Evolutionary conservation across 2,797 vertebrate species (phyloP).

Genomic region (Poliocrania exsul): DNA sequence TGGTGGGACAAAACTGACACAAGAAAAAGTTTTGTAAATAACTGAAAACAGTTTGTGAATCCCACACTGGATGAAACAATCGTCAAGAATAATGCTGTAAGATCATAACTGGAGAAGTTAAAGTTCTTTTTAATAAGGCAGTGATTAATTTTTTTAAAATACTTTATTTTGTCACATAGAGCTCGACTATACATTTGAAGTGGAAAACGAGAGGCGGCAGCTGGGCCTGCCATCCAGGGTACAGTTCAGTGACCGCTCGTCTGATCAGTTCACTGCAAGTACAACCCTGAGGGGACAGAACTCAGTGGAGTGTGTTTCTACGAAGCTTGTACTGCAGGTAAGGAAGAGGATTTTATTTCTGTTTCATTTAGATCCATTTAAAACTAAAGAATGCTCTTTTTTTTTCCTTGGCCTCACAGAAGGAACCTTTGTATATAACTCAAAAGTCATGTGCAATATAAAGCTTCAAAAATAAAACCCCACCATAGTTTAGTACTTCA

Average conservation of each 20-base stretch:
- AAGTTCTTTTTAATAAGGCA: background rate
- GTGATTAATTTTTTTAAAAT: background rate
- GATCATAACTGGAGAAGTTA: background rate
- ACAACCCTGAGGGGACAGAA: constrained; percentile 84
- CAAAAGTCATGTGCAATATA: background rate
- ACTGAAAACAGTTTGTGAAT: background rate
- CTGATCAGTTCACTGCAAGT: constrained; percentile 80
- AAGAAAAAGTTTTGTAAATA: background rate
- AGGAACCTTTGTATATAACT: background rate
- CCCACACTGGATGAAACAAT: background rate
- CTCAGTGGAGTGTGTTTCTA: constrained; percentile 78
- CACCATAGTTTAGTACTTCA: background rate
- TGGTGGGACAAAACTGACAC: background rate
- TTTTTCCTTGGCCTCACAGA: background rate
- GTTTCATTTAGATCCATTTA: background rate
- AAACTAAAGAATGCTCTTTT: background rate
- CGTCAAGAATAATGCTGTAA: background rate
- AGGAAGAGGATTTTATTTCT: background rate
- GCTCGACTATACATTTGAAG: constrained; percentile 85
- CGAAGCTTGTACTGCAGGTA: constrained; percentile 86
- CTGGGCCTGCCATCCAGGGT: constrained; percentile 84
- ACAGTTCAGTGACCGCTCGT: constrained; percentile 79
- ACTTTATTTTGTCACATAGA: constrained; percentile 72
- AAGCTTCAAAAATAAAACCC: background rate
- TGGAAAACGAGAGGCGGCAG: constrained; percentile 85